Conservation (phyloP, 2,113 vertebrate genomes). For the Cepphus grylle region DNA sequence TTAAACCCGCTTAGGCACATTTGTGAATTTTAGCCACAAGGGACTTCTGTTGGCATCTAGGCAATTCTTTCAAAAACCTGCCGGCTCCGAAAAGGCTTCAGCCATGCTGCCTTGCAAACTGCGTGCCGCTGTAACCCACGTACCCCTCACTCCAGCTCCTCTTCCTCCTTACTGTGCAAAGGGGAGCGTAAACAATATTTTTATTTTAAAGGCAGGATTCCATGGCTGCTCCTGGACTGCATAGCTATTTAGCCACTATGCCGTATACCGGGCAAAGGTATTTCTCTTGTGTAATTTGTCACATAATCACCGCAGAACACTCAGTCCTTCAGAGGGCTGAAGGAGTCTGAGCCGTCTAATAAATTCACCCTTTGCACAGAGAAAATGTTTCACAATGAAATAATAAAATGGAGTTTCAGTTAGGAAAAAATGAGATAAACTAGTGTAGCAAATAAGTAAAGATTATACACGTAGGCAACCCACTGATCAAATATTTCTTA, state of each 20-base stretch:
- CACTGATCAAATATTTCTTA: conserved; percentile 70
- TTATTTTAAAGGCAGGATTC: neutral
- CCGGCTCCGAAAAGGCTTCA: neutral
- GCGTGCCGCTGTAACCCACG: neutral
- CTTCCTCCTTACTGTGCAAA: neutral
- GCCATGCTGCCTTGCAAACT: neutral
- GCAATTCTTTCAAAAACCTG: neutral
- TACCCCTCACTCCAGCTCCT: neutral
- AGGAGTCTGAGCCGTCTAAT: conserved; percentile 24
- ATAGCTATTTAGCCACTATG: neutral
- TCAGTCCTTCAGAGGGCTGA: conserved; percentile 6
- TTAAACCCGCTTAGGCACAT: neutral
- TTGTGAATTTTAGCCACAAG: neutral
- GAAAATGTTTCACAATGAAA: conserved; percentile 56
- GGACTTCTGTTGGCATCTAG: neutral
- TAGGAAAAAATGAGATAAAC: conserved; percentile 65
- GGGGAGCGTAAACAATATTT: neutral
- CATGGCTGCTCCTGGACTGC: neutral
- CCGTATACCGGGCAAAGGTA: neutral
- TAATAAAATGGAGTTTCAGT: conserved; percentile 61
- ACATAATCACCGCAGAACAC: neutral
- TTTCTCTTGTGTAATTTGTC: conserved; percentile 23
- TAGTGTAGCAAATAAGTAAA: conserved; percentile 66
- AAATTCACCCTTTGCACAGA: conserved; percentile 26
- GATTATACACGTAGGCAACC: conserved; percentile 58